These are phyloP conservation scores for Serilophus lunatus DNA, from an alignment of 2,113 vertebrate genomes.

Conservation along the genomic window DNA sequence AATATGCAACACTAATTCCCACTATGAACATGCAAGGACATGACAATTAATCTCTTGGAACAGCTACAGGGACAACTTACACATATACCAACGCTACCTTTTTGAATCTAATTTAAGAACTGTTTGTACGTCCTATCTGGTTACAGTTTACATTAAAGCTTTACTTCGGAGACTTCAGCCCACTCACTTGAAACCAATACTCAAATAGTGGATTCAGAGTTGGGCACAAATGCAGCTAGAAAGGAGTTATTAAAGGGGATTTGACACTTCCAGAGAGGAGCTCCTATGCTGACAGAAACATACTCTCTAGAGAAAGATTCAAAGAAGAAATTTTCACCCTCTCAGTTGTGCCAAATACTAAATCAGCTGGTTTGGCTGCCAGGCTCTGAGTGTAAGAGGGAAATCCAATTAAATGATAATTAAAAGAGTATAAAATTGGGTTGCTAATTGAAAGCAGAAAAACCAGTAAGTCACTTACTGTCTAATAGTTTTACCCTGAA, in stretches of 20 bases:
- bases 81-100: neutral
- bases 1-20: neutral
- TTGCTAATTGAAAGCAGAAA: slow-evolving; percentile 31
- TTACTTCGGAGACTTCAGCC: neutral
- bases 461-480: slow-evolving; percentile 17
- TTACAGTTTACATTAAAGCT: neutral
- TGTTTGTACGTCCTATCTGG: neutral
- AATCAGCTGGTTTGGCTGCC: slow-evolving; percentile 2
- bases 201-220: neutral
- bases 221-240: neutral
- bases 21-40: neutral
- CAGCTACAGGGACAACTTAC: neutral
- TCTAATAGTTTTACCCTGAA: slow-evolving; percentile 2
- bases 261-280: neutral
- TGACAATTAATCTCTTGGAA: slow-evolving; percentile 29
- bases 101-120: slow-evolving; percentile 8
- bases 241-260: neutral
- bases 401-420: slow-evolving; percentile 44
- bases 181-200: neutral
- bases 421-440: slow-evolving; percentile 34
- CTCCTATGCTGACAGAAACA: neutral
- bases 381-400: neutral
- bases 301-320: neutral
- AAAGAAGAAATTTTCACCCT: neutral
- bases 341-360: neutral